Evolutionary conservation across 2,797 vertebrate species (phyloP), one percentile per base, ranked within the genome.

Genomic region (Myioborus melanocephalus): DNA sequence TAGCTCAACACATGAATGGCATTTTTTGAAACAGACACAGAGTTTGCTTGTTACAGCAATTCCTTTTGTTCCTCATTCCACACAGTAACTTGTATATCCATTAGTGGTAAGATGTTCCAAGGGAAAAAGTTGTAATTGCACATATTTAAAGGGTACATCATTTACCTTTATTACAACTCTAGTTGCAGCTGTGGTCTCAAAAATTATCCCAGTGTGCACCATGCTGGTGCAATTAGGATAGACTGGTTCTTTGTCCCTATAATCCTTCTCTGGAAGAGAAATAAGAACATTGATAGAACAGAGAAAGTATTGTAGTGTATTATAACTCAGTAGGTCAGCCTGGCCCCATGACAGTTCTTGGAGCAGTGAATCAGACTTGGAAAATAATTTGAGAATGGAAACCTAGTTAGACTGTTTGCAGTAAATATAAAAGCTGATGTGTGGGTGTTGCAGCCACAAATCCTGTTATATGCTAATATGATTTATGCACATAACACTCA

Each of bases 81-180:
- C 28, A 23, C 2, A 41, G 49, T 57, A 85, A 81, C 64, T 80
- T 92, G 30, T 76, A 61, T 61, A 71, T 68, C 56, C 68, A 75
- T 75, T 80, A 73, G 35, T 32, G 28, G 28, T 80, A 94, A 93
- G 72, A 80, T 69, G 53, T 80, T 94, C 76, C 84, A 41, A 66
- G 53, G 72, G 90, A 91, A 94, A 95, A 87, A 55, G 43, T 44
- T 92, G 59, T 78, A 94, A 93, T 75, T 92, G 75, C 50, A 69
- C 43, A 44, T 87, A 71, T 87, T 93, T 80, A 95, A 94, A 91
- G 66, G n/a, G 70, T 86, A 59, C 59, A 90, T 91, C 7, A 81
- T 83, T 95, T 95, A 95, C 73, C 90, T 93, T 96, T 91, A 95
- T 94, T 95, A 81, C 61, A 75, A 78, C 14, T 81, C 15, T 41